Evolutionary conservation across 2,113 vertebrate species (phyloP).

Genomic region (Collichthys lucidus): DNA sequence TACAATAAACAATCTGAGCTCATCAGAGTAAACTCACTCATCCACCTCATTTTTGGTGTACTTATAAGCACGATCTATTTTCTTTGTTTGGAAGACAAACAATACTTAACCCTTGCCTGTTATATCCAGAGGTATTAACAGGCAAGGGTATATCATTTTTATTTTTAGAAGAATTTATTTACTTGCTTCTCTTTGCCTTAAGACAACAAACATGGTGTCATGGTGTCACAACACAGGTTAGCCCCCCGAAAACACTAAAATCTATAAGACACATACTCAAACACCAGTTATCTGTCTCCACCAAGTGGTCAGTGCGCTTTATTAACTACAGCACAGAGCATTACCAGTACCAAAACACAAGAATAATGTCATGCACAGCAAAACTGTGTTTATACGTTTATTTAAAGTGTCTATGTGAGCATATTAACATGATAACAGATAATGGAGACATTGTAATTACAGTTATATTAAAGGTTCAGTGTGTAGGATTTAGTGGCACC

Average conservation of each 20-base stretch:
- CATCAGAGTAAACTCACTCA: neutral
- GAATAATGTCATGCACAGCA: neutral
- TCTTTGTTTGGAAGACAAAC: neutral
- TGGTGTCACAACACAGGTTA: neutral
- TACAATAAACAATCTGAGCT: conserved; percentile 23
- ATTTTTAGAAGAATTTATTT: neutral
- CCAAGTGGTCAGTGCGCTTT: neutral
- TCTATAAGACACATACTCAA: too few relatives aligned
- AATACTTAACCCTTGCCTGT: neutral
- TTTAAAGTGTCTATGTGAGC: conserved; percentile 31
- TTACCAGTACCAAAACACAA: neutral
- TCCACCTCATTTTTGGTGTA: neutral
- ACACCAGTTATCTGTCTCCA: conserved; percentile 18
- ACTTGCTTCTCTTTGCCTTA: neutral
- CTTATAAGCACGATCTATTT: neutral
- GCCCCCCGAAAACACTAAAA: neutral
- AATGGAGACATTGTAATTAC: neutral
- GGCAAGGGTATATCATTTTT: neutral
- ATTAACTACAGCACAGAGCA: neutral
- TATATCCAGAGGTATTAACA: too few relatives aligned
- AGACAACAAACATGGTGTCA: neutral
- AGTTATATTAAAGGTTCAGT: neutral
- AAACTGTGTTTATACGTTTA: conserved; percentile 33
- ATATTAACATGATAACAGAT: conserved; percentile 35
- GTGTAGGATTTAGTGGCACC: too few relatives aligned